Evolutionary conservation across 2,113 vertebrate species (phyloP).

Genomic region (Lichenostomus cassidix): DNA sequence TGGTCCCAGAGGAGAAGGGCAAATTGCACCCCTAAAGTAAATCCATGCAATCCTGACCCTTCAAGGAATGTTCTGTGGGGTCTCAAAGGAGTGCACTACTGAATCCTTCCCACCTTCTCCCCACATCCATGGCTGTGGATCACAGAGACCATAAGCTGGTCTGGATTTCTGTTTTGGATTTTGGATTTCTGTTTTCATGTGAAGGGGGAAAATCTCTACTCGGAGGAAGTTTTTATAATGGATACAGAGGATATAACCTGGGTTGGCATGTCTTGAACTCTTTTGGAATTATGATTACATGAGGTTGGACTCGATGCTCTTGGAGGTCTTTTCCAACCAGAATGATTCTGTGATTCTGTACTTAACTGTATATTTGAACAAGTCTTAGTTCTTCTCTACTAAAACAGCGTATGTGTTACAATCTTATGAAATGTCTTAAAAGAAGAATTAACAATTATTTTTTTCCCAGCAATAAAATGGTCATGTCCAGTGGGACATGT

Average conservation of each 20-base stretch:
- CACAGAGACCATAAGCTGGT: not conserved
- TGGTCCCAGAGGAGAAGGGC: not conserved
- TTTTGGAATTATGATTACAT: not conserved
- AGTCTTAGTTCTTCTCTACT: not conserved
- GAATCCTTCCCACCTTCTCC: not conserved
- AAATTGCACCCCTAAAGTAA: not conserved
- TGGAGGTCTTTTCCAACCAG: not conserved
- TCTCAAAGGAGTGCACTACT: not conserved
- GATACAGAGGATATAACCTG: not conserved
- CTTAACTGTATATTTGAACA: not conserved
- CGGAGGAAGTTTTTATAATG: not conserved
- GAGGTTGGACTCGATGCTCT: accelerated
- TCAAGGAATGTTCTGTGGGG: not conserved
- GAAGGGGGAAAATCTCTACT: not conserved
- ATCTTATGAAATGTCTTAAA: not conserved
- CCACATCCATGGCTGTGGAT: not conserved
- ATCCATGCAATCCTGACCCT: not conserved
- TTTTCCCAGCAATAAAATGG: not conserved
- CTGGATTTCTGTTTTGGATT: too few relatives aligned
- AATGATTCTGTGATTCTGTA: not conserved
- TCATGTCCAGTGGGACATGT: slow-evolving; percentile 29
- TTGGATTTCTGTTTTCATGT: not conserved
- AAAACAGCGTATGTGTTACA: not conserved
- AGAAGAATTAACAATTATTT: not conserved
- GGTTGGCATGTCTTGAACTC: not conserved